Base-by-base conservation (phyloP, 2,797 vertebrate species). In the Notolepis coatsorum region DNA sequence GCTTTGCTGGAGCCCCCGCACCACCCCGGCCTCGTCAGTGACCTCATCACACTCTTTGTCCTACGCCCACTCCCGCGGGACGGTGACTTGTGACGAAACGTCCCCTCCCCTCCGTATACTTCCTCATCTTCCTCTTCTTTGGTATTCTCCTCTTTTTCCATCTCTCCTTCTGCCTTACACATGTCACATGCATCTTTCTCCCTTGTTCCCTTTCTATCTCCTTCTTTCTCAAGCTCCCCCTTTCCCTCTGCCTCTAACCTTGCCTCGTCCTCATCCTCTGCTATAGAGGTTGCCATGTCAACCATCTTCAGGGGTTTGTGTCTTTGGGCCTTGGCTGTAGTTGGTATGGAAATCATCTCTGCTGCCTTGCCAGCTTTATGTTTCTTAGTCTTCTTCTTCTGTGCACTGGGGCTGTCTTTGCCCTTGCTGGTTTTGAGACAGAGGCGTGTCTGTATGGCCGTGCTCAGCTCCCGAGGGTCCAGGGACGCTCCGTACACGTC, bases 391-490 rank as follows among this genome's bases (percentile, higher is more conserved):
- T 90, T 74, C 0, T 82, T 88, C 60, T 86, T 94, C 0, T 0
- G 43, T 0, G 62, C 27, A 10, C 1, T n/a, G 0, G 73, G 75
- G 58, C 39, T 61, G 1, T 57, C 25, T 15, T 12, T 48, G 7
- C 35, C 23, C 15, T 95, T 91, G 60, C 94, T 93, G 79, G 91
- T 96, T 73, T 97, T 95, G 66, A 96, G 90, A 58, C 96, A 94
- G 0, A 99, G 89, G 53, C 99, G 96, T 76, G 92, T 98, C 80
- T 92, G 92, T 68, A 99, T 99, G 56, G 96, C 96, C 46, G 91
- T 63, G 0, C 91, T 96, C 0, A 99, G 93, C 58, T 92, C 95
- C 74, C 96, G 92, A 0, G 96, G 95, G 75, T 98, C 96, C 68
- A 98, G 80, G 0, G 95, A 86, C 0, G 96, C 96, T 23, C 97